Evolutionary conservation across 1,140 invertebrate species (phyloP), one percentile per base, ranked within the genome.

Genomic region (Cotesia glomerata): DNA sequence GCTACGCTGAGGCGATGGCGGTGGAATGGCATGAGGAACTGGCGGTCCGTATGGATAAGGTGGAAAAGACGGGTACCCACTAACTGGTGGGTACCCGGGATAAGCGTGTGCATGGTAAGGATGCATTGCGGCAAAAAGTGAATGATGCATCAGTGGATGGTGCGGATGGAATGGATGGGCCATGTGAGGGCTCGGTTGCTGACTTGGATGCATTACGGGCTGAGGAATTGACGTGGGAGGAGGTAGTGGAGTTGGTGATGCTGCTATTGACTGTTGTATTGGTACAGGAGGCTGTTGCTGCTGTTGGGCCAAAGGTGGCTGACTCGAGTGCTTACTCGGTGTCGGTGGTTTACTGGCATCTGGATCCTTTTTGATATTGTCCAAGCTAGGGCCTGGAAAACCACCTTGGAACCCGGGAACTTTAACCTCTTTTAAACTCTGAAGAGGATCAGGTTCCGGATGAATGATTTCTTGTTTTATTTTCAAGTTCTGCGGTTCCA

Each of bases 361-460:
- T 16, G 91, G 92, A 83, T 94, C 93, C 75, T 93, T 93, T 77
- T 94, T 94, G 64, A 94, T 93, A 78, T 90, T 91, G 32, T 93
- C 91, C 72, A 91, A 84, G 78, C 88, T 89, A 39, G 90, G 90
- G 1, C 90, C 90, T 18, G 90, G 85, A 52, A 86, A 87, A 9
- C 80, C 80, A 16, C 78, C 80, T 35, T 86, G 88, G 79, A 93
- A 95, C 11, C 93, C 93, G 49, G 93, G 93, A 3, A 94, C 92
- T 88, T 94, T 94, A 0, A 95, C 93, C 81, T 94, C 93, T 79
- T 93, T 93, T 2, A 94, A 82, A 76, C 92, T 93, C 78, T 94
- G 93, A 51, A 94, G 78, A 4, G 93, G 93, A 88, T 94, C 93
- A 7, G 89, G 82, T 13, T 89, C 85, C 51, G 88, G 87, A 58